Conservation (phyloP, 2,888 invertebrate species). For the Apotomis capreana region DNA sequence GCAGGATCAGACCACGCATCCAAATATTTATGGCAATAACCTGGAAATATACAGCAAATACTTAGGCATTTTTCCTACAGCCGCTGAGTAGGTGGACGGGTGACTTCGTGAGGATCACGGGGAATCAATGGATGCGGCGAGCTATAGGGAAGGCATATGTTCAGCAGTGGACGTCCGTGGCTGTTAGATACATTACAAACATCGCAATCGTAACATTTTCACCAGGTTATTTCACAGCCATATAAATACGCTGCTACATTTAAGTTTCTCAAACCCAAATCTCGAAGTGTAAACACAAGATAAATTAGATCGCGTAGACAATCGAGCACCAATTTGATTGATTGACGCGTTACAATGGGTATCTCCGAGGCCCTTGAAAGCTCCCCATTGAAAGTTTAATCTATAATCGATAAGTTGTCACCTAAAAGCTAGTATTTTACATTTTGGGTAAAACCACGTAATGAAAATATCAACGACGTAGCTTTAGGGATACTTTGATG, state of each 20-base stretch:
- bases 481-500: not conserved
- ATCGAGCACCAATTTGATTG: slow-evolving; percentile 42
- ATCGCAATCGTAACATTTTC: too few species aligned
- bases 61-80: too few species aligned
- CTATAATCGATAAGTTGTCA: slow-evolving; percentile 48
- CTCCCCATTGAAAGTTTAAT: slow-evolving; percentile 45
- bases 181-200: too few species aligned
- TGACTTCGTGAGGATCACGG: too few species aligned
- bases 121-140: too few species aligned
- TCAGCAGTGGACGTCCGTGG: too few species aligned
- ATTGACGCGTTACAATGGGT: slow-evolving; percentile 44
- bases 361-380: slow-evolving; percentile 35
- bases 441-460: slow-evolving; percentile 12
- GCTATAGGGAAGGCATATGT: too few species aligned
- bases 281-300: slow-evolving; percentile 33
- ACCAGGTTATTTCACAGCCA: too few species aligned
- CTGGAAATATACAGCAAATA: too few species aligned
- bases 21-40: too few species aligned
- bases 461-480: slow-evolving; percentile 10
- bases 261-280: slow-evolving; percentile 10
- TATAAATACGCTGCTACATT: not conserved
- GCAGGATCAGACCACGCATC: too few species aligned
- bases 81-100: too few species aligned
- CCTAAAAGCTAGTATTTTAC: slow-evolving; percentile 35
- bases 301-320: slow-evolving; percentile 36